Conservation (phyloP, 2,888 invertebrate species). For the Ephialtes manifestator region DNA sequence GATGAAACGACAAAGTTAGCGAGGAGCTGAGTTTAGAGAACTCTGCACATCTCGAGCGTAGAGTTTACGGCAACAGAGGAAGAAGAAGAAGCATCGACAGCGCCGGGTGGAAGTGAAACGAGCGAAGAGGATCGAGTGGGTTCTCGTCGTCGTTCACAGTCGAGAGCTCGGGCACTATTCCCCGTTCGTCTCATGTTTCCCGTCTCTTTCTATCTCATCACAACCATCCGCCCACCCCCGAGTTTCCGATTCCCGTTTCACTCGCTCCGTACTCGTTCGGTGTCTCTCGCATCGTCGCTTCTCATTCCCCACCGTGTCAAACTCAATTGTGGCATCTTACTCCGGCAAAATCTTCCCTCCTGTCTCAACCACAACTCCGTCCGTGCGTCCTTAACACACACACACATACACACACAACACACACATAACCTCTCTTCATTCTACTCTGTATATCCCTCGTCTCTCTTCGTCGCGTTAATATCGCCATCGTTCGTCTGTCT, state of each 20-base stretch:
- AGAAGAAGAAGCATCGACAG: not conserved
- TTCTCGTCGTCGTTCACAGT: constrained; percentile 19
- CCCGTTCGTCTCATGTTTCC: not conserved
- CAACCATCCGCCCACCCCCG: constrained; percentile 24
- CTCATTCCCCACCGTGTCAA: not conserved
- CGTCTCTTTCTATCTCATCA: constrained; percentile 38
- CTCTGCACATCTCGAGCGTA: constrained; percentile 21
- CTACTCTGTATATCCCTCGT: not conserved
- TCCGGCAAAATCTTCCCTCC: constrained; percentile 11
- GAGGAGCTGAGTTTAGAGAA: constrained; percentile 19
- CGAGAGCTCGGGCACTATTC: not conserved
- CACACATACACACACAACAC: constrained; percentile 32
- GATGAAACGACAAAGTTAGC: constrained; percentile 6
- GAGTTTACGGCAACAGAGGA: constrained; percentile 16
- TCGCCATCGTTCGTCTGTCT: constrained; percentile 4
- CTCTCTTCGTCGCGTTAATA: constrained; percentile 1
- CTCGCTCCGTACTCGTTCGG: constrained; percentile 13
- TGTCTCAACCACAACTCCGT: not conserved
- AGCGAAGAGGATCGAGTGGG: constrained; percentile 17
- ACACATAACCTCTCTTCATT: constrained; percentile 11
- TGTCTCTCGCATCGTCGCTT: constrained; percentile 23
- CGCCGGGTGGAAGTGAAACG: constrained; percentile 6
- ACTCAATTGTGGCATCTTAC: not conserved
- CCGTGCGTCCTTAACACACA: constrained; percentile 33
- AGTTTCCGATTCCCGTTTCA: constrained; percentile 33